Conservation (phyloP, 2,888 invertebrate species). For the Cephus runcator region DNA sequence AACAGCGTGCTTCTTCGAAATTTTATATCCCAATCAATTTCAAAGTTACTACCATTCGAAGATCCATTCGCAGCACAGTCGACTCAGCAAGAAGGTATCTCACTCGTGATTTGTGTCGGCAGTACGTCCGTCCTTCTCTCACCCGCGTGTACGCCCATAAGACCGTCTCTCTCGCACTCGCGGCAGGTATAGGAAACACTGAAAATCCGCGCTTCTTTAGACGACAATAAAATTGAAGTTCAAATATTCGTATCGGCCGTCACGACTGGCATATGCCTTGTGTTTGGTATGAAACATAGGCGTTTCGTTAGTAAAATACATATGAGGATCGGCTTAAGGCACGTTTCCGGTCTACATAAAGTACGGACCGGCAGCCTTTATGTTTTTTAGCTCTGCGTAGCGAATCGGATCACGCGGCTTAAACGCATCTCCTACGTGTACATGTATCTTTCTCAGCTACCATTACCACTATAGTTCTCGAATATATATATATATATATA, state of each 20-base stretch:
- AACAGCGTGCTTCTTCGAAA: no score
- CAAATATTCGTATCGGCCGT: not conserved
- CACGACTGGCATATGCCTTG: not conserved
- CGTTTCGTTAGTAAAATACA: not conserved
- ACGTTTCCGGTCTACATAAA: constrained; percentile 16
- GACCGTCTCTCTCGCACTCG: not conserved
- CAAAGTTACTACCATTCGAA: not conserved
- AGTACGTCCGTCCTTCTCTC: not conserved
- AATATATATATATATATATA: not conserved
- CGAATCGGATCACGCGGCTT: constrained; percentile 30
- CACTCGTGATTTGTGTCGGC: not conserved
- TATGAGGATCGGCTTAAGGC: constrained; percentile 6
- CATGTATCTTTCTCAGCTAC: not conserved
- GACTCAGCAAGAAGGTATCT: not conserved
- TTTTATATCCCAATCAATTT: not conserved
- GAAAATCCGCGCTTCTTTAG: not conserved
- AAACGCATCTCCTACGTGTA: constrained; percentile 4
- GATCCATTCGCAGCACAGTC: not conserved
- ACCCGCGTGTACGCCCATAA: not conserved
- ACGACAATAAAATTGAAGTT: not conserved
- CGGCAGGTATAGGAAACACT: not conserved
- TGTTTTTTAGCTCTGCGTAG: constrained; percentile 15
- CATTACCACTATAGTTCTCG: no score
- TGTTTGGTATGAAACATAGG: not conserved
- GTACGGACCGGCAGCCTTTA: constrained; percentile 15